phyloP scores from a whole-genome alignment of 2,797 vertebrate genomes.

The Acrossocheilus wenchowensis region DNA sequence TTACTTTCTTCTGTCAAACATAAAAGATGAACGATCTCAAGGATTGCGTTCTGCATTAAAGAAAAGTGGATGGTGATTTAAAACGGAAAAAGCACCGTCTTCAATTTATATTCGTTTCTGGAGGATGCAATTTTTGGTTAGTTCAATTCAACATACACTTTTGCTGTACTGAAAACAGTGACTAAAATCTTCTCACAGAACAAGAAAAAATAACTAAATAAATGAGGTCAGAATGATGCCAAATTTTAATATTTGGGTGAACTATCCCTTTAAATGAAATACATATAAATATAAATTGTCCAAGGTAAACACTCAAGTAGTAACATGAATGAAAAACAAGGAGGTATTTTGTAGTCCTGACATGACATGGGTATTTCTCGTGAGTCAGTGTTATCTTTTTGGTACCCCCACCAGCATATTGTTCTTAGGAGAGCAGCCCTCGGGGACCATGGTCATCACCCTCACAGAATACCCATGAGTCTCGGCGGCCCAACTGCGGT shows the following conservation, averaged over 20 bases:
- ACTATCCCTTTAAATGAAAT: neutral
- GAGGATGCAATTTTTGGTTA: neutral
- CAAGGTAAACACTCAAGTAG: neutral
- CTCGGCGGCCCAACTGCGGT: constrained; percentile 92
- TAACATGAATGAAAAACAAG: neutral
- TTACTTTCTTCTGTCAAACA: neutral
- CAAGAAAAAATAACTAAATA: neutral
- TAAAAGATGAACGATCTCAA: neutral
- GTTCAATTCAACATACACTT: neutral
- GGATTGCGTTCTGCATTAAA: neutral
- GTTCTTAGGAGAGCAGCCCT: constrained; percentile 97
- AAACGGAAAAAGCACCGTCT: neutral
- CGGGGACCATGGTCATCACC: constrained; percentile 95
- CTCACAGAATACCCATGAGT: constrained; percentile 82
- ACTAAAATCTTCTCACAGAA: neutral
- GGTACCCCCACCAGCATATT: constrained; percentile 90
- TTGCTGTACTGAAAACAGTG: neutral
- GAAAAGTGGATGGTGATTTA: neutral
- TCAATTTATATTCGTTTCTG: neutral
- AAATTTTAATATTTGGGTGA: neutral
- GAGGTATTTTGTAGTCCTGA: neutral
- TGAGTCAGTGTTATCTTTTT: neutral
- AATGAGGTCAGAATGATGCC: neutral
- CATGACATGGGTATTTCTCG: neutral
- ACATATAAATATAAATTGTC: neutral